Base-by-base conservation (phyloP, 1,140 invertebrate species). In the Drosophila arawakana region DNA sequence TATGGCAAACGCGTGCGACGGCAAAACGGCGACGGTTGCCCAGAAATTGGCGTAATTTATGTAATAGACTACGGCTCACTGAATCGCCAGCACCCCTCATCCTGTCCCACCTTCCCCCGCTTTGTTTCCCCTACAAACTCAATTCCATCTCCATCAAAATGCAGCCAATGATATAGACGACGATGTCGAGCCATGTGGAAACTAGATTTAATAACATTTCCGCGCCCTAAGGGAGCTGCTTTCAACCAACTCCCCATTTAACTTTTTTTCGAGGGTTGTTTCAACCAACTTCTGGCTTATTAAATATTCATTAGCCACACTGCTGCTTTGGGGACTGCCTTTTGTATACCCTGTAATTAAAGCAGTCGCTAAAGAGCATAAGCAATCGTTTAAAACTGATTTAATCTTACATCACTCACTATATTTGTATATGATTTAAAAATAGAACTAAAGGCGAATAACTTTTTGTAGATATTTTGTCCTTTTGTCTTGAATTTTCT, bases 261-360 rank as follows among this genome's bases (percentile, higher is more conserved):
- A 39, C 37, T 2, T 15, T 8, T 34, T 15, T 60, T 37, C n/a
- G 50, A 68, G 76, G 73, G 73, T 57, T 76, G 67, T 62, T 69
- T 34, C 69, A 59, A 66, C 47, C 50, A 69, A 66, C 39, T 11
- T 61, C 49, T 61, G 52, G 66, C 78, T 81, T 84, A 89, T 89
- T 89, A 89, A 89, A 89, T 84, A 89, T 84, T 89, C 84, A 89
- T 89, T 89, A 88, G 80, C 80, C 61, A 66, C 50, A 62, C 70
- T 61, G 41, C 15, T 35, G 44, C 37, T 44, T 30, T 25, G 39
- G 46, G 57, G 46, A 34, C 8, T 49, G 9, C 13, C 54, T 50
- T 58, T 50, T 58, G 37, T 34, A 59, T 73, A 68, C 70, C 70
- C 70, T 68, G 54, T 34, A 39, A 59, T 39, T 37, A 72, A 63